These are phyloP conservation scores for Pterostichus madidus DNA, from an alignment of 2,888 invertebrate genomes.

Conservation along the genomic window DNA sequence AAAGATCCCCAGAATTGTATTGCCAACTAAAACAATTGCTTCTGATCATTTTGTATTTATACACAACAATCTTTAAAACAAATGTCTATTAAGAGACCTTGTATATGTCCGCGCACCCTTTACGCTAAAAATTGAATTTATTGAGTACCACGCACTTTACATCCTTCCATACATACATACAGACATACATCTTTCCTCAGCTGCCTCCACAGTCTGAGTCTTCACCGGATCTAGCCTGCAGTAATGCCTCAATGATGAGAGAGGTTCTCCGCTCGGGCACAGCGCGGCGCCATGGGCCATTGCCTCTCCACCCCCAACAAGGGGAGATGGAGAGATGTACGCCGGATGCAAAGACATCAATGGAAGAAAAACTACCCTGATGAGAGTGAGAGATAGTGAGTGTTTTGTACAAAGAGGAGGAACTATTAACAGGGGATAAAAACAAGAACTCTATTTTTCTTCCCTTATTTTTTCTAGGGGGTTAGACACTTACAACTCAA, in stretches of 20 bases:
- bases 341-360: constrained; percentile 19
- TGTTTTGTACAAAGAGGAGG: no score
- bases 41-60: no score
- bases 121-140: background rate
- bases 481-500: no score
- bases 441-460: no score
- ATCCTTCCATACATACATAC: background rate
- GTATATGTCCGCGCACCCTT: background rate
- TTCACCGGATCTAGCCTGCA: background rate
- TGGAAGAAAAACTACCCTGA: constrained; percentile 14
- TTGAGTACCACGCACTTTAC: background rate
- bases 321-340: background rate
- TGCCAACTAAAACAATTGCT: no score
- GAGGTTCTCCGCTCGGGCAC: background rate
- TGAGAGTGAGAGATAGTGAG: no score
- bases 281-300: constrained; percentile 27
- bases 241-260: background rate
- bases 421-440: no score
- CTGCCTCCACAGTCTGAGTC: no score
- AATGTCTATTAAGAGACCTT: no score
- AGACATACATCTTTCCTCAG: no score
- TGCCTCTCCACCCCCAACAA: constrained; percentile 8
- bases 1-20: no score
- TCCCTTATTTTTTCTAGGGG: no score
- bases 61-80: background rate